These are phyloP conservation scores for Tetranychus piercei DNA, from an alignment of 2,888 invertebrate genomes.

Conservation along the genomic window DNA sequence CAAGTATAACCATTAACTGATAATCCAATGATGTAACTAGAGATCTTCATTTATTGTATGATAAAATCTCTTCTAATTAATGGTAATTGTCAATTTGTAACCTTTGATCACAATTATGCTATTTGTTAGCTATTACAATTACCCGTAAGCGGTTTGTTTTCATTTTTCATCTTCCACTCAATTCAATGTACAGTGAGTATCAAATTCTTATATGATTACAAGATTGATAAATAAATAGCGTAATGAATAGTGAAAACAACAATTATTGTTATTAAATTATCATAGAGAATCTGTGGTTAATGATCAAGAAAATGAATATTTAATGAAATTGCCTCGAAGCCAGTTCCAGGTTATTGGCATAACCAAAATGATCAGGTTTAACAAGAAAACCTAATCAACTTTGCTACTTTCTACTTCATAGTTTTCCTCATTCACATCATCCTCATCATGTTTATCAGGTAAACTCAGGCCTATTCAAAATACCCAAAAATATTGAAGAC, in stretches of 20 bases:
- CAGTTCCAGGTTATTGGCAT: neutral
- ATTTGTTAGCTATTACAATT: too few species aligned
- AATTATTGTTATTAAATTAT: neutral
- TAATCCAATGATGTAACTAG: too few species aligned
- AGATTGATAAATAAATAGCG: neutral
- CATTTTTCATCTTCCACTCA: too few species aligned
- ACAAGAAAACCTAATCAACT: neutral
- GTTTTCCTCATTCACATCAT: neutral
- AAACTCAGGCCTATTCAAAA: neutral
- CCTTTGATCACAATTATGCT: too few species aligned
- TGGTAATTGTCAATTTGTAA: too few species aligned
- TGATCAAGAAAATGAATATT: neutral
- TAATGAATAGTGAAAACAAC: neutral
- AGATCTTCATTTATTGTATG: too few species aligned
- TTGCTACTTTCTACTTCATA: neutral
- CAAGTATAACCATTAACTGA: too few species aligned
- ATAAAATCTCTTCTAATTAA: too few species aligned
- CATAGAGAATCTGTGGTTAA: neutral
- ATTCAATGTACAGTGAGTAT: neutral
- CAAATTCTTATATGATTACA: neutral
- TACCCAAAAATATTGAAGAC: neutral
- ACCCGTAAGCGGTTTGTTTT: too few species aligned
- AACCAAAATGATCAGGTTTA: neutral
- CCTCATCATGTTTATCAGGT: neutral
- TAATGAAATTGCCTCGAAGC: neutral